Evolutionary conservation across 2,113 vertebrate genomes (phyloP).

Genomic region (Solea senegalensis): DNA sequence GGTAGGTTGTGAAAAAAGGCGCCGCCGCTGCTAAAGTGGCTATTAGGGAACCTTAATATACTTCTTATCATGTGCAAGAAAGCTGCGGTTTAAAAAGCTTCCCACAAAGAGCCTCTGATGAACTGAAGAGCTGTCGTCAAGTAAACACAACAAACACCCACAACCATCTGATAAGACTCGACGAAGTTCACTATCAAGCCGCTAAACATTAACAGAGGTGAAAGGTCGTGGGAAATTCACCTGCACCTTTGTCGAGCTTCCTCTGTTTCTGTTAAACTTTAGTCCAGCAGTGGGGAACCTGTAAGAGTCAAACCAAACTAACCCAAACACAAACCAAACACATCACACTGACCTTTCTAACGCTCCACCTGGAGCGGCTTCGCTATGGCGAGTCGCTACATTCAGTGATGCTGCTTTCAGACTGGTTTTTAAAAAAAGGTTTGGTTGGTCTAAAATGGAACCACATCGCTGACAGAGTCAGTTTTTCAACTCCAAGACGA

Average conservation of each 20-base stretch:
- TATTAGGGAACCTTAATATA: neutral
- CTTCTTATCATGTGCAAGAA: neutral
- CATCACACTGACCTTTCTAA: no score
- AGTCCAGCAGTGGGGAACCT: neutral
- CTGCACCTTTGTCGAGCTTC: slow-evolving; percentile 10
- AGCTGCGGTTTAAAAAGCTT: neutral
- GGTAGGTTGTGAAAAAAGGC: neutral
- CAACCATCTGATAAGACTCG: slow-evolving; percentile 18
- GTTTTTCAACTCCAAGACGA: no score
- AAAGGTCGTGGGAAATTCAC: slow-evolving; percentile 24
- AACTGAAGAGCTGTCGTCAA: neutral
- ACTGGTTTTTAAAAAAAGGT: no score
- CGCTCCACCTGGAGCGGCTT: no score
- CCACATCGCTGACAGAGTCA: no score
- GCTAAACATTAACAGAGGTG: slow-evolving; percentile 60
- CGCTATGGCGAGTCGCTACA: no score
- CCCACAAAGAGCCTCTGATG: neutral
- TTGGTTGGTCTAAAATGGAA: no score
- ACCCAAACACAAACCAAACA: no score
- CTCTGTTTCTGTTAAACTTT: neutral
- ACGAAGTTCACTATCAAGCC: neutral
- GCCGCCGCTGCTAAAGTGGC: neutral
- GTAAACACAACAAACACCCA: neutral
- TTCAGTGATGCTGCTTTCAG: no score
- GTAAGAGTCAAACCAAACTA: no score